Conservation (phyloP, 2,797 vertebrate genomes). For the Muscicapa comitata region DNA sequence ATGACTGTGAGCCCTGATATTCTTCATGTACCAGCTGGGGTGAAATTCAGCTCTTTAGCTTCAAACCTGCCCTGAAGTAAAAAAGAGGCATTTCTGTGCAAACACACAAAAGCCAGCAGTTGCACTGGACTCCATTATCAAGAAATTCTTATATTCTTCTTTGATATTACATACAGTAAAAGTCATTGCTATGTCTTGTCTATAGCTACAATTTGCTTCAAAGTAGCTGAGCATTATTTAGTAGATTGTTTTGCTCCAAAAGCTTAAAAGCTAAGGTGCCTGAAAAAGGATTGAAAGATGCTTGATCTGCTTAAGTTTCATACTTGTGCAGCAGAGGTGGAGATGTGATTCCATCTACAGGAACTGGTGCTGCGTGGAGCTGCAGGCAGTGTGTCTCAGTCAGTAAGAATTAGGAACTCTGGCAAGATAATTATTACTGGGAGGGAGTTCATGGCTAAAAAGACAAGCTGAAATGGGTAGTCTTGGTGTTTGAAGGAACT, state of each 20-base stretch:
- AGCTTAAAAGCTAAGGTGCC: background rate
- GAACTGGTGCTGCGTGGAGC: background rate
- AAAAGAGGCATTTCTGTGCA: background rate
- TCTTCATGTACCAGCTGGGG: background rate
- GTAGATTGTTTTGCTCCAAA: background rate
- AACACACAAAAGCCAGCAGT: background rate
- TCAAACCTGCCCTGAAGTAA: background rate
- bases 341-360: background rate
- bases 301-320: background rate
- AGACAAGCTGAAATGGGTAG: background rate
- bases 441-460: background rate
- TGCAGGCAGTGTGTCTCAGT: background rate
- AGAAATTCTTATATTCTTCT: background rate
- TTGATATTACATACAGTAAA: background rate
- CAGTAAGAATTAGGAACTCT: background rate
- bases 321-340: fast-evolving
- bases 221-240: background rate
- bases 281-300: background rate
- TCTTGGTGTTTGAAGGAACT: background rate
- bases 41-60: background rate
- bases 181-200: background rate
- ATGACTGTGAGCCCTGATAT: background rate
- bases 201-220: background rate
- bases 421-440: background rate
- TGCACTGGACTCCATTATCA: background rate